Conservation (phyloP, 2,113 vertebrate species). For the Protomyctophum bolini region DNA sequence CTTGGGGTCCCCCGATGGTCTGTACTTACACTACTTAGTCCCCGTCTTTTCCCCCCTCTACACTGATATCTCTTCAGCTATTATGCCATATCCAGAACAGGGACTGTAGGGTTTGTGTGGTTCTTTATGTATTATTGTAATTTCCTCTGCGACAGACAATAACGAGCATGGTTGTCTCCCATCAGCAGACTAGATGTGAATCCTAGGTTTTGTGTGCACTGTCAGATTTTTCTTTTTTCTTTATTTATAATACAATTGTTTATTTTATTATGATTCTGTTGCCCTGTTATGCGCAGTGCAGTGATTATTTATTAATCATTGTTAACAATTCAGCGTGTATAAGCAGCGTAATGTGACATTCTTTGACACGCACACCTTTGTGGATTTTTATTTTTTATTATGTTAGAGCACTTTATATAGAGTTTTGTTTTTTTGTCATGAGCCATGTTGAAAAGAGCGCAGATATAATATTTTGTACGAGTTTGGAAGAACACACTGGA, state of each 20-base stretch:
- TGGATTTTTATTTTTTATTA: slow-evolving; percentile 5
- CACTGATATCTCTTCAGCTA: too few species aligned
- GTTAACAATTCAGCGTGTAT: not conserved
- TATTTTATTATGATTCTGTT: not conserved
- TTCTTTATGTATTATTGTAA: not conserved
- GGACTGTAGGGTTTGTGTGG: too few species aligned
- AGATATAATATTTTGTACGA: slow-evolving; percentile 15
- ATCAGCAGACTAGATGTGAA: not conserved
- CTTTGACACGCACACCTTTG: not conserved
- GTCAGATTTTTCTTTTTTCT: not conserved
- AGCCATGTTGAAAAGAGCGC: slow-evolving; percentile 10
- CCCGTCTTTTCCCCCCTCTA: too few species aligned
- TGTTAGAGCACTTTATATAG: slow-evolving; percentile 53
- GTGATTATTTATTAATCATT: not conserved
- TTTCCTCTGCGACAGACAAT: slow-evolving; percentile 3
- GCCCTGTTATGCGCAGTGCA: not conserved
- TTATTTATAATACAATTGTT: not conserved
- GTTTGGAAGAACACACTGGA: slow-evolving; percentile 5
- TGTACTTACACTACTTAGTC: too few species aligned
- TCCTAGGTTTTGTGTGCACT: slow-evolving; percentile 27
- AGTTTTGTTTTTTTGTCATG: not conserved
- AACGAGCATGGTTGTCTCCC: not conserved
- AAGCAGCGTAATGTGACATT: slow-evolving; percentile 2
- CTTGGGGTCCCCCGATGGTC: too few species aligned
- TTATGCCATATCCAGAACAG: too few species aligned